Conservation (phyloP, 2,797 vertebrate genomes). For the Spea hammondii region DNA sequence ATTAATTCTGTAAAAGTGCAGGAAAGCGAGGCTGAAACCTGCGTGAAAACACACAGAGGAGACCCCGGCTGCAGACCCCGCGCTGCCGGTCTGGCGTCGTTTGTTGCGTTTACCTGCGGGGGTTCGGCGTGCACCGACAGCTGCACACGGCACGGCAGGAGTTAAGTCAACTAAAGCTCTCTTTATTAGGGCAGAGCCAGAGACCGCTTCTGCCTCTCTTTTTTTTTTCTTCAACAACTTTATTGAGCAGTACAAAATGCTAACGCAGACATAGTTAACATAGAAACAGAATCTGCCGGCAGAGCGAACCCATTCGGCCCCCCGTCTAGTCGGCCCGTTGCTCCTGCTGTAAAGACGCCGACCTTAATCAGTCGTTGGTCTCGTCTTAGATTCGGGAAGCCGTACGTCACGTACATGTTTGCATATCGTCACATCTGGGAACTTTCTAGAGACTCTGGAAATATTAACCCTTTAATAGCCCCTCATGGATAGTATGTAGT, state of each 20-base stretch:
- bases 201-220: neutral
- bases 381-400: too few species aligned
- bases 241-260: slow-evolving; percentile 15
- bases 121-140: slow-evolving; percentile 14
- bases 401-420: too few species aligned
- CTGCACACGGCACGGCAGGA: slow-evolving; percentile 41
- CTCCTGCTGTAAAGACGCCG: too few species aligned
- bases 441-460: too few species aligned
- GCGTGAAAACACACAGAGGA: neutral
- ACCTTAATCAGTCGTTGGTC: too few species aligned
- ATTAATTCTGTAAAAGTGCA: neutral
- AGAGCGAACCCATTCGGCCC: too few species aligned
- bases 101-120: slow-evolving; percentile 26
- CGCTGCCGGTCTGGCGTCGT: neutral
- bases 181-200: slow-evolving; percentile 28
- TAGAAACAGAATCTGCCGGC: too few species aligned
- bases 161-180: slow-evolving; percentile 27
- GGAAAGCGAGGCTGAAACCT: neutral
- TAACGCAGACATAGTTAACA: neutral
- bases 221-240: slow-evolving; percentile 40
- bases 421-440: too few species aligned
- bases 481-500: too few species aligned
- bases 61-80: neutral
- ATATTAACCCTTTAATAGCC: too few species aligned
- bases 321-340: too few species aligned